These are phyloP conservation scores for Ochlodes sylvanus DNA, from an alignment of 2,888 invertebrate species.

Conservation along the genomic window DNA sequence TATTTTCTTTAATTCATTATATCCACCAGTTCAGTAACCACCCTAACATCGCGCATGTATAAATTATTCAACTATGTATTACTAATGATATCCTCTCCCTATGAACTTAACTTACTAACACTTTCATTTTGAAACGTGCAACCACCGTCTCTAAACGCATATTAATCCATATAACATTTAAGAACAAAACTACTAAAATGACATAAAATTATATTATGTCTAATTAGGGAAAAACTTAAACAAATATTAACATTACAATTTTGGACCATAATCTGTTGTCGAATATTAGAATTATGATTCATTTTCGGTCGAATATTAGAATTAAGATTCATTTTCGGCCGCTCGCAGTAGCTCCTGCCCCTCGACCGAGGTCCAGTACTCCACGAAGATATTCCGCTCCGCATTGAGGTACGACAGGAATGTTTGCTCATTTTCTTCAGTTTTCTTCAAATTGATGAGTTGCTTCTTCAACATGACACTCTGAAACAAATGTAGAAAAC, in stretches of 20 bases:
- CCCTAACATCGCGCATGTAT: conserved; percentile 2
- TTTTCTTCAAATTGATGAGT: conserved; percentile 73
- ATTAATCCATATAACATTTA: background rate
- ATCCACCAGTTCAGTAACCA: conserved; percentile 20
- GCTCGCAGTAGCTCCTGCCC: conserved; percentile 84
- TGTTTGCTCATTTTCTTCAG: conserved; percentile 85
- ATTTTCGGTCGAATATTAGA: background rate
- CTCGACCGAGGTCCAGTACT: conserved; percentile 90
- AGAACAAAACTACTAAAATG: background rate
- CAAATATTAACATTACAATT: conserved; percentile 6
- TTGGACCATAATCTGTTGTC: conserved; percentile 6
- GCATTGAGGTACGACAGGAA: conserved; percentile 87
- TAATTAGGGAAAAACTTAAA: background rate
- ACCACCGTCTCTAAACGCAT: background rate
- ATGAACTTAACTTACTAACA: conserved; percentile 15
- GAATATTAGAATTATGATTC: conserved; percentile 14
- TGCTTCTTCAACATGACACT: conserved; percentile 84
- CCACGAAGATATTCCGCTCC: conserved; percentile 88
- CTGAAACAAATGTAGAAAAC: conserved; percentile 74
- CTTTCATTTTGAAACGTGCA: conserved; percentile 19
- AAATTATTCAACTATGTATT: conserved; percentile 13
- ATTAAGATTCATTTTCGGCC: conserved; percentile 44
- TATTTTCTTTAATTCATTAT: conserved; percentile 7
- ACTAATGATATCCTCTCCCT: conserved; percentile 33
- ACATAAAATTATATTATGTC: conserved; percentile 5